Conservation (phyloP, 2,113 vertebrate species). For the Limnothrissa miodon region DNA sequence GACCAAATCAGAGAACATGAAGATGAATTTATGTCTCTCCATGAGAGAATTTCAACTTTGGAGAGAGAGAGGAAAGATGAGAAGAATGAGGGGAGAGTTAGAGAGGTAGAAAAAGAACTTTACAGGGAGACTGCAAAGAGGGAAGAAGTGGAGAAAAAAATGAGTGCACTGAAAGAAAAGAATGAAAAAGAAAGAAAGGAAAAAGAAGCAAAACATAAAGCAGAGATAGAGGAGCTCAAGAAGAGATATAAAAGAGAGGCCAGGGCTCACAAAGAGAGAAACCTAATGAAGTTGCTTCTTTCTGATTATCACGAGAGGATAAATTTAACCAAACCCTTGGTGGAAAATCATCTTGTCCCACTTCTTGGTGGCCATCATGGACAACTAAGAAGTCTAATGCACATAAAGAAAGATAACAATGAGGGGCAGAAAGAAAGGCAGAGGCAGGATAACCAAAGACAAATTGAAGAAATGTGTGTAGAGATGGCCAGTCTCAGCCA, state of each 20-base stretch:
- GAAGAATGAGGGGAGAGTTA: background rate
- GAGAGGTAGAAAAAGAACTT: background rate
- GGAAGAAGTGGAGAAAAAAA: background rate
- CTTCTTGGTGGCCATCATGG: no score
- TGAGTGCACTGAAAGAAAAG: background rate
- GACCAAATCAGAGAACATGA: background rate
- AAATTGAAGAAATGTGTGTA: no score
- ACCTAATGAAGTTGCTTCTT: background rate
- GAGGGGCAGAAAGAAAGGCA: no score
- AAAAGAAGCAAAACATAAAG: background rate
- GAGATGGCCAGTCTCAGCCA: no score
- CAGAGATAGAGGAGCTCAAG: background rate
- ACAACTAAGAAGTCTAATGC: no score
- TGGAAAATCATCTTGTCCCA: no score
- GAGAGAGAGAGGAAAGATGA: background rate
- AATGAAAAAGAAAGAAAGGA: background rate
- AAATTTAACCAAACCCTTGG: no score
- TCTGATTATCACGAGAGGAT: background rate
- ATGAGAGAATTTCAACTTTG: background rate
- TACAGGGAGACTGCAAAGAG: background rate
- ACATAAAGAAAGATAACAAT: no score
- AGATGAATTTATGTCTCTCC: background rate
- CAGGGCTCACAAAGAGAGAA: background rate
- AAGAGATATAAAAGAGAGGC: background rate
- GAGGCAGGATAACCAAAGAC: no score